Evolutionary conservation across 1,140 invertebrate species (phyloP).

Genomic region (Drosophila kikkawai): DNA sequence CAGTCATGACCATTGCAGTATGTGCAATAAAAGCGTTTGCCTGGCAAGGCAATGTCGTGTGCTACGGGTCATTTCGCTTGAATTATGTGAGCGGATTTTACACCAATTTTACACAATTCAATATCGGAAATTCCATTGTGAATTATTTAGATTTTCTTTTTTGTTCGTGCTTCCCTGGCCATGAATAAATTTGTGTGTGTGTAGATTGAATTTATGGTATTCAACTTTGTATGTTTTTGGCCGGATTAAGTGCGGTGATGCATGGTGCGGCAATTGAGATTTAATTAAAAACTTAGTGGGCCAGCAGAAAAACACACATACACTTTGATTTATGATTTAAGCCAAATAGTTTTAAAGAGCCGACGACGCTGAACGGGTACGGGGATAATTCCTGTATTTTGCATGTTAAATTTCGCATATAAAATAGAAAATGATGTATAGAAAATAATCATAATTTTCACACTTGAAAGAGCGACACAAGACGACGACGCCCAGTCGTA

Average conservation of each 20-base stretch:
- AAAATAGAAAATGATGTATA: conserved; percentile 58
- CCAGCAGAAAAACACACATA: conserved; percentile 17
- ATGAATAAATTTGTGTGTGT: conserved; percentile 8
- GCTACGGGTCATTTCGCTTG: conserved; percentile 67
- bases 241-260: conserved; percentile 46
- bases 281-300: conserved; percentile 59
- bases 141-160: conserved; percentile 22
- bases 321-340: conserved; percentile 57
- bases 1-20: conserved; percentile 57
- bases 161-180: conserved; percentile 9
- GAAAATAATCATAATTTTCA: conserved; percentile 81
- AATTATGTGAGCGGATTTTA: conserved; percentile 63
- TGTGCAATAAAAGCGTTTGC: conserved; percentile 40
- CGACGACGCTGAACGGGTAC: not conserved
- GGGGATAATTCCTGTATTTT: conserved; percentile 42
- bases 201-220: not conserved
- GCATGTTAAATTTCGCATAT: conserved; percentile 61
- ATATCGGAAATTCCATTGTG: conserved; percentile 24
- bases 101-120: conserved; percentile 33
- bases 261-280: conserved; percentile 40
- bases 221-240: conserved; percentile 39
- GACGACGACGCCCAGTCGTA: conserved; percentile 37
- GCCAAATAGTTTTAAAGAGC: conserved; percentile 37
- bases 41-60: conserved; percentile 53
- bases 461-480: conserved; percentile 70